A percentile compares a stretch with the other conserved stretches of the same genome.
Evolutionary conservation across 2,797 vertebrate species (phyloP).

Genomic region (Cossypha dichroa): DNA sequence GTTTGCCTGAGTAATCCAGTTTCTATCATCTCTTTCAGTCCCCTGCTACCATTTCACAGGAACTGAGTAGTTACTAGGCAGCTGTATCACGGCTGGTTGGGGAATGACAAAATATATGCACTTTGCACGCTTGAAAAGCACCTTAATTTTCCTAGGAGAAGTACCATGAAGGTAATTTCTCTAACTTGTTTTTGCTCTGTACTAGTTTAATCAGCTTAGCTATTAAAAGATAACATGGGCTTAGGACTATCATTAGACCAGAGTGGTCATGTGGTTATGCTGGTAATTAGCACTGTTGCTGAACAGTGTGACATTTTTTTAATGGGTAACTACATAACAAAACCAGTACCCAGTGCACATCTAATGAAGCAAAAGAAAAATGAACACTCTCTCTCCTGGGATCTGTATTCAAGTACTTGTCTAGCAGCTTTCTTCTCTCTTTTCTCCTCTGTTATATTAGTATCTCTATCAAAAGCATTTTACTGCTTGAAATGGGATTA

Average conservation of each 20-base stretch:
- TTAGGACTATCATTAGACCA: conserved; percentile 45
- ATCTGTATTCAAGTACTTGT: not conserved
- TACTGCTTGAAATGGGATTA: conserved; percentile 16
- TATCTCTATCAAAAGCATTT: not conserved
- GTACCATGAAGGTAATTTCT: not conserved
- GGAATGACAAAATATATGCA: not conserved
- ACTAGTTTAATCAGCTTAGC: conserved; percentile 52
- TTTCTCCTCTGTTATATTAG: not conserved
- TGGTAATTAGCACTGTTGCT: conserved; percentile 15
- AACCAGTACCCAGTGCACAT: not conserved
- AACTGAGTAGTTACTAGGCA: not conserved
- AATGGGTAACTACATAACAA: not conserved
- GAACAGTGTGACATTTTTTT: not conserved
- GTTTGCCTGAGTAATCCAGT: not conserved
- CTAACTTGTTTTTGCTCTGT: conserved; percentile 25
- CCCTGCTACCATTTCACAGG: not conserved
- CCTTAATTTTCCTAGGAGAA: conserved; percentile 9
- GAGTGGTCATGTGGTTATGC: conserved; percentile 26
- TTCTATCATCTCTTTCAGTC: not conserved
- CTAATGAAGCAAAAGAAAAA: not conserved
- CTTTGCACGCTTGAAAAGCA: not conserved
- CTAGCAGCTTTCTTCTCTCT: not conserved
- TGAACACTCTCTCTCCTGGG: not conserved
- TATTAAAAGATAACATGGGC: conserved; percentile 39
- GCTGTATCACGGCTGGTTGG: not conserved